Percentiles rank a stretch among this genome's conserved stretches.
phyloP scores from a whole-genome alignment of 2,797 vertebrate species.

The Streptopelia turtur region DNA sequence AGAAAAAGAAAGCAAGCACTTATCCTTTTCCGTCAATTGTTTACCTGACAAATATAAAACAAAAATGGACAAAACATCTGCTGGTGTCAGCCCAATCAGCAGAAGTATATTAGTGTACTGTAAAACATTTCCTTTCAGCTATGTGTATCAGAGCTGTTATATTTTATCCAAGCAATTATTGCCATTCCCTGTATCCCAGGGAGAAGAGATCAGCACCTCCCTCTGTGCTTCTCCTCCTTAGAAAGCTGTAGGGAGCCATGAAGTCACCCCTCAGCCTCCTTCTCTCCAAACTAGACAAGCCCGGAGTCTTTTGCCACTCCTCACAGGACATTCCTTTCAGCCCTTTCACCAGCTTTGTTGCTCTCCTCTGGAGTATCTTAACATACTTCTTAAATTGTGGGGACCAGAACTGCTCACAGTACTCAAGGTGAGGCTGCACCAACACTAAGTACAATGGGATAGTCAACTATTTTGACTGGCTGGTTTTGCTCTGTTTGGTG shows the following conservation, averaged over 20 bases:
- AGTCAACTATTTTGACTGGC: too few relatives aligned
- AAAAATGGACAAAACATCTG: background rate
- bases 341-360: too few relatives aligned
- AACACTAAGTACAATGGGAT: too few relatives aligned
- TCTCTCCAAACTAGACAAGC: background rate
- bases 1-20: background rate
- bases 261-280: background rate
- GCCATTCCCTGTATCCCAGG: background rate
- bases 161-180: background rate
- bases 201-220: background rate
- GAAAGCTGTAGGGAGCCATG: background rate
- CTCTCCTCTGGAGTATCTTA: too few relatives aligned
- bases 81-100: background rate
- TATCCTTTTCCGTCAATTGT: background rate
- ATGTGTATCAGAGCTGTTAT: background rate
- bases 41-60: background rate
- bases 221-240: accelerated
- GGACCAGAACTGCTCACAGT: too few relatives aligned
- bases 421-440: too few relatives aligned
- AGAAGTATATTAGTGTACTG: background rate
- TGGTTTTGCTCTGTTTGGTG: too few relatives aligned
- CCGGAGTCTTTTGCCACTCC: background rate
- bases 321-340: background rate
- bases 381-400: too few relatives aligned
- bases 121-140: background rate